These are phyloP conservation scores for Rhopalosiphum padi DNA, from an alignment of 1,140 invertebrate genomes.

Conservation along the genomic window DNA sequence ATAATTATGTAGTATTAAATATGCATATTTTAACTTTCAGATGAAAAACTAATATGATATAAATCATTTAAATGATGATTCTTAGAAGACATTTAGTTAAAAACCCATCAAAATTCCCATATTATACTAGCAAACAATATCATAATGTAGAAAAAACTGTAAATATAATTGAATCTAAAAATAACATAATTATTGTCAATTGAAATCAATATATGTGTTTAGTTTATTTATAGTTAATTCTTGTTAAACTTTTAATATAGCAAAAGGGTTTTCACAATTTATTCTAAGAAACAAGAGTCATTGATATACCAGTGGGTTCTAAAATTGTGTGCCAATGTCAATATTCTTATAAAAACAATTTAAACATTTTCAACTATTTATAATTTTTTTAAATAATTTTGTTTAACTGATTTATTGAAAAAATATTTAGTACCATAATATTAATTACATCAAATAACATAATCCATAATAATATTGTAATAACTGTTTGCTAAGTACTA, in stretches of 20 bases:
- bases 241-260: background rate
- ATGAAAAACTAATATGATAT: background rate
- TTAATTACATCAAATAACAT: background rate
- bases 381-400: too few relatives aligned
- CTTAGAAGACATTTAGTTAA: too few relatives aligned
- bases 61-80: background rate
- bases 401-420: too few relatives aligned
- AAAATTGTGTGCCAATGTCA: constrained; percentile 5
- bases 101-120: too few relatives aligned
- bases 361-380: too few relatives aligned
- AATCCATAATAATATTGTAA: background rate
- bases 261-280: background rate
- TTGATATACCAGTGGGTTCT: background rate
- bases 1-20: background rate
- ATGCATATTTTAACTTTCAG: background rate
- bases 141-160: background rate
- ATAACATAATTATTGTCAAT: background rate
- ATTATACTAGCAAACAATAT: too few relatives aligned
- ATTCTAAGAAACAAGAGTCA: background rate
- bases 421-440: too few relatives aligned
- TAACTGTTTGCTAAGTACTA: background rate
- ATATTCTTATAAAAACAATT: background rate
- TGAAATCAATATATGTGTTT: background rate
- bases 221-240: background rate
- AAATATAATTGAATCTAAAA: background rate